Evolutionary conservation across 1,140 invertebrate genomes (phyloP).

Genomic region (Nomia melanderi): DNA sequence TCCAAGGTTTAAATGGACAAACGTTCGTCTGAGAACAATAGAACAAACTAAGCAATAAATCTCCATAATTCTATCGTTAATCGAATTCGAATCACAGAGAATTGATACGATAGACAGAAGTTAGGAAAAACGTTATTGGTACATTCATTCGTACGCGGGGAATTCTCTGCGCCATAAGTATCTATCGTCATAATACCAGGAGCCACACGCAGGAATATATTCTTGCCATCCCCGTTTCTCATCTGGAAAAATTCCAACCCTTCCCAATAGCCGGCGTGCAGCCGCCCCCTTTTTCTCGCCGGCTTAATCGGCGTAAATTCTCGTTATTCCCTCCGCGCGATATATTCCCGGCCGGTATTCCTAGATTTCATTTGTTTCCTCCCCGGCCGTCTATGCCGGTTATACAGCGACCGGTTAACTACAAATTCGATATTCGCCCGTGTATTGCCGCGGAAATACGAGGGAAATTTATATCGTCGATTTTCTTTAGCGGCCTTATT

Average conservation of each 20-base stretch:
- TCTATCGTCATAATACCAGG: no score
- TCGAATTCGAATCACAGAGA: no score
- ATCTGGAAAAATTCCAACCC: not conserved
- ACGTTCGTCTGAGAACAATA: no score
- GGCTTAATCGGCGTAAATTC: constrained; percentile 56
- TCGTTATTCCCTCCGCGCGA: constrained; percentile 23
- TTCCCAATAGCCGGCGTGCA: not conserved
- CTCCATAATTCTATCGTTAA: no score
- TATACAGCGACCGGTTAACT: constrained; percentile 14
- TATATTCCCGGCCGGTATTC: constrained; percentile 29
- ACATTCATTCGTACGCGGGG: no score
- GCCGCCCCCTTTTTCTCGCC: not conserved
- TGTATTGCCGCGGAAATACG: constrained; percentile 16
- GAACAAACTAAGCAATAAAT: no score
- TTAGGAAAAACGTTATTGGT: no score
- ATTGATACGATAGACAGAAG: no score
- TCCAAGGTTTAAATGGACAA: no score
- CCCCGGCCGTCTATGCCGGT: not conserved
- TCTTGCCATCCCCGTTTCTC: not conserved
- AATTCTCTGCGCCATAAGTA: no score
- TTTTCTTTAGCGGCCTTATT: constrained; percentile 49
- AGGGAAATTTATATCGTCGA: constrained; percentile 31
- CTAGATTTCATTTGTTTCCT: constrained; percentile 47
- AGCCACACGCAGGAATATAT: constrained; percentile 36
- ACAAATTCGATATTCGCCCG: constrained; percentile 29